A percentile compares a stretch with the other conserved stretches of the same genome.
These are phyloP conservation scores for Calcarius lapponicus DNA, from an alignment of 2,797 vertebrate species.

Conservation along the genomic window DNA sequence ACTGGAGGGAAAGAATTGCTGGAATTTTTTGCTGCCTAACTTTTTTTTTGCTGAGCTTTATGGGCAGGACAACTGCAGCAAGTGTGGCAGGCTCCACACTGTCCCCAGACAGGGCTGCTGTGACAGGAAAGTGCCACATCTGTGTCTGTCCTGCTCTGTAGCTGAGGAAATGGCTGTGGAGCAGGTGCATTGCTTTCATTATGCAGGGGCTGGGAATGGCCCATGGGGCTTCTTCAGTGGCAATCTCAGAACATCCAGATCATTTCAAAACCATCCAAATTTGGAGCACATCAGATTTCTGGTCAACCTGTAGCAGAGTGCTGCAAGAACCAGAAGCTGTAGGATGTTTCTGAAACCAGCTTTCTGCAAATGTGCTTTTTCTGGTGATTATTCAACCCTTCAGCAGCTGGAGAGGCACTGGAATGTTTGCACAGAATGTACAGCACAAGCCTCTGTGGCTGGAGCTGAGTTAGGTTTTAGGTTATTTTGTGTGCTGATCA, in stretches of 20 bases:
- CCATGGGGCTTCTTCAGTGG: neutral
- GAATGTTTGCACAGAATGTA: neutral
- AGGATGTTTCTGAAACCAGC: neutral
- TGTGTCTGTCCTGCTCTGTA: neutral
- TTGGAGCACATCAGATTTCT: neutral
- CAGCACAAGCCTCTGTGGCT: neutral
- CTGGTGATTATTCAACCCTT: neutral
- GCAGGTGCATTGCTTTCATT: slow-evolving; percentile 23
- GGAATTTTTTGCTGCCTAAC: neutral
- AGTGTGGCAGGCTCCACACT: neutral
- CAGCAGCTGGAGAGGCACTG: neutral
- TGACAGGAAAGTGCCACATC: neutral
- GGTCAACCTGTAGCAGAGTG: neutral
- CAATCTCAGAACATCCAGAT: neutral
- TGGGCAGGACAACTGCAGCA: rapidly evolving
- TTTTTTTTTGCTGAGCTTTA: neutral
- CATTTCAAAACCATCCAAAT: neutral
- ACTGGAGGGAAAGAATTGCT: neutral
- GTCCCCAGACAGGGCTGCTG: neutral
- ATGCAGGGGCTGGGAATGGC: neutral
- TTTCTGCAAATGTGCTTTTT: neutral
- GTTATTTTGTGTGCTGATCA: neutral
- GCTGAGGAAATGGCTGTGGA: neutral
- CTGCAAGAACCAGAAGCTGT: neutral
- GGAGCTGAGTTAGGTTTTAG: neutral